Conservation (phyloP, 1,140 invertebrate species). For the Drosophila sp. region DNA sequence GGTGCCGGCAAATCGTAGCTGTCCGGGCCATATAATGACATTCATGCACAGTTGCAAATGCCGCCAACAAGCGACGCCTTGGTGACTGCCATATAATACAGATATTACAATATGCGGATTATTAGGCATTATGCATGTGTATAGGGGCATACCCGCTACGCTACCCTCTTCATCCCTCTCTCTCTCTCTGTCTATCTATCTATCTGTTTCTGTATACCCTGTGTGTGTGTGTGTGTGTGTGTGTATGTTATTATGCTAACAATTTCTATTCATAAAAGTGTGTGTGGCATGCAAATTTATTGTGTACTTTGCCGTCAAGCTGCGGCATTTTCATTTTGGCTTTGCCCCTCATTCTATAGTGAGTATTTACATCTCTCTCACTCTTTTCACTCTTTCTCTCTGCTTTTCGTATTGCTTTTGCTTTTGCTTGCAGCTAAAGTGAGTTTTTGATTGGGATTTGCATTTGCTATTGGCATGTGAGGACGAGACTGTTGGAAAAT, state of each 20-base stretch:
- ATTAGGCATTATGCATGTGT: conserved; percentile 79
- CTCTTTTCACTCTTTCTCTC: background rate
- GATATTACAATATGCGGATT: conserved; percentile 82
- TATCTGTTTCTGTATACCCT: background rate
- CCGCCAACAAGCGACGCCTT: conserved; percentile 33
- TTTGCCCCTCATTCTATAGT: conserved; percentile 9
- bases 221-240: conserved; percentile 22
- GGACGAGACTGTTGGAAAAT: conserved; percentile 3
- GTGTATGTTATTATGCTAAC: conserved; percentile 68
- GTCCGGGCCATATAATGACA: conserved; percentile 66
- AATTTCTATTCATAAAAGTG: conserved; percentile 79
- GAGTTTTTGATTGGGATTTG: conserved; percentile 76
- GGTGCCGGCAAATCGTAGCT: conserved; percentile 8
- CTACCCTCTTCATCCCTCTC: background rate
- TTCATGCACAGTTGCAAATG: conserved; percentile 67
- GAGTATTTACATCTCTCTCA: no score
- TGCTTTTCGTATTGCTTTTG: background rate
- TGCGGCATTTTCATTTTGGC: conserved; percentile 62
- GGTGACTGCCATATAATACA: conserved; percentile 67
- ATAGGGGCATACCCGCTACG: no score
- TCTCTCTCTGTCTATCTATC: background rate
- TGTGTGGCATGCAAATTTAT: conserved; percentile 78
- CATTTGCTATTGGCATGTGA: conserved; percentile 57
- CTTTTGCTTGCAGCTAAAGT: conserved; percentile 36
- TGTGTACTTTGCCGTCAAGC: conserved; percentile 76